Conservation (phyloP, 2,797 vertebrate species). For the Myotis findleyi region DNA sequence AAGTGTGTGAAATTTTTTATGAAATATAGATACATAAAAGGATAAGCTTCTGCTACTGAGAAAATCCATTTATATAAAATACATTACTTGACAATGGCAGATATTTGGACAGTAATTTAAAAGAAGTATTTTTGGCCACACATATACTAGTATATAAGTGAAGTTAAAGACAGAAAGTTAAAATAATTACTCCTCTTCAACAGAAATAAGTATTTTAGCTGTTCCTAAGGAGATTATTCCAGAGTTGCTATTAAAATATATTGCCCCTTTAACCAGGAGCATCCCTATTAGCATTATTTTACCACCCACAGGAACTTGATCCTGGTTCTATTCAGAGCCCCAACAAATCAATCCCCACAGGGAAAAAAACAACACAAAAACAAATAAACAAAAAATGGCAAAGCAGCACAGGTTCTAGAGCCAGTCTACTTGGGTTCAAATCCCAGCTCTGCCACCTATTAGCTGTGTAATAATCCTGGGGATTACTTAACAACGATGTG, state of each 20-base stretch:
- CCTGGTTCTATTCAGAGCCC: not conserved
- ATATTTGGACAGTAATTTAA: slow-evolving; percentile 32
- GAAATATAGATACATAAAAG: not conserved
- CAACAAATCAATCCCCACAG: not conserved
- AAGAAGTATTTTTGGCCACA: slow-evolving; percentile 1
- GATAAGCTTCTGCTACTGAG: not conserved
- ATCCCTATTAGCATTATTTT: not conserved
- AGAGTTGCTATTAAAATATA: not conserved
- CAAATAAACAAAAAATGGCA: not conserved
- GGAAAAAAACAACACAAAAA: too few species aligned
- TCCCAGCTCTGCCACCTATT: not conserved
- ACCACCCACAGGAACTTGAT: not conserved
- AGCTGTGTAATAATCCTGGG: not conserved
- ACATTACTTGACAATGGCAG: slow-evolving; percentile 23
- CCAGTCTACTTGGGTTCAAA: not conserved
- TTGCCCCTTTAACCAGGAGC: not conserved
- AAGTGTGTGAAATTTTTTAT: not conserved
- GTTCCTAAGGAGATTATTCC: not conserved
- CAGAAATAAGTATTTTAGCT: not conserved
- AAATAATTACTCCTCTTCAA: slow-evolving; percentile 15
- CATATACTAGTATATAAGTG: not conserved
- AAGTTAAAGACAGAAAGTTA: not conserved
- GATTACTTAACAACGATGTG: not conserved
- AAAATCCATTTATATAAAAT: slow-evolving; percentile 38
- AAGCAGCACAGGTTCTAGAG: not conserved